Conservation (phyloP, 2,797 vertebrate species). For the Nasua narica region DNA sequence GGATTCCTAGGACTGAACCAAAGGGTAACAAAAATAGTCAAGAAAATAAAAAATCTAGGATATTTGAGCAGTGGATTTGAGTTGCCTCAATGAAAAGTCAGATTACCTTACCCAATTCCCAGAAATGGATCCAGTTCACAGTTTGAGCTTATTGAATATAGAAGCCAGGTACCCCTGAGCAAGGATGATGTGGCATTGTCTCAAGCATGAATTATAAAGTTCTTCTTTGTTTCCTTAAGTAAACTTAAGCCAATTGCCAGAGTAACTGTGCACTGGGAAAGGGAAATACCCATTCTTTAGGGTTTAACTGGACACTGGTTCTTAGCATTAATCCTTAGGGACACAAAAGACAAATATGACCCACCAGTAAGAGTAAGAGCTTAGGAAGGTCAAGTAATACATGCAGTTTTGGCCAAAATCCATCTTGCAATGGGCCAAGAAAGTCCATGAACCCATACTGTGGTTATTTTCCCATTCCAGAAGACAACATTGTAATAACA, state of each 20-base stretch:
- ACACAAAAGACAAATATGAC: not conserved
- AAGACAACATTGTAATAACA: not conserved
- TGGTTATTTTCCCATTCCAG: conserved; percentile 15
- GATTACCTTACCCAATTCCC: not conserved
- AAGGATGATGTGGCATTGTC: not conserved
- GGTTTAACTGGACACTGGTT: not conserved
- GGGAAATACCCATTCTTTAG: not conserved
- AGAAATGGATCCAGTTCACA: not conserved
- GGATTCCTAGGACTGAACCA: not conserved
- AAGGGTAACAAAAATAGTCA: not conserved
- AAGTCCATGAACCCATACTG: not conserved
- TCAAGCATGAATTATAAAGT: not conserved
- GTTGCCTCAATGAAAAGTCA: not conserved
- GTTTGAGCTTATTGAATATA: not conserved
- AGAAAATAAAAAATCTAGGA: not conserved
- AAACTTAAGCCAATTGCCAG: not conserved
- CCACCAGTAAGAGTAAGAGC: not conserved
- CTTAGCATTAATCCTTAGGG: not conserved
- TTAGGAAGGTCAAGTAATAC: not conserved
- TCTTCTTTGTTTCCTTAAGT: not conserved
- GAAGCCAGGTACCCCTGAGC: not conserved
- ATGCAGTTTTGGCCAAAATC: not conserved
- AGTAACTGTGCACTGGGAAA: not conserved
- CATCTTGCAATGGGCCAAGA: not conserved
- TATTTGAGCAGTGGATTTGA: not conserved